Base-by-base conservation (phyloP, 2,888 invertebrate species). In the Eupeodes luniger region DNA sequence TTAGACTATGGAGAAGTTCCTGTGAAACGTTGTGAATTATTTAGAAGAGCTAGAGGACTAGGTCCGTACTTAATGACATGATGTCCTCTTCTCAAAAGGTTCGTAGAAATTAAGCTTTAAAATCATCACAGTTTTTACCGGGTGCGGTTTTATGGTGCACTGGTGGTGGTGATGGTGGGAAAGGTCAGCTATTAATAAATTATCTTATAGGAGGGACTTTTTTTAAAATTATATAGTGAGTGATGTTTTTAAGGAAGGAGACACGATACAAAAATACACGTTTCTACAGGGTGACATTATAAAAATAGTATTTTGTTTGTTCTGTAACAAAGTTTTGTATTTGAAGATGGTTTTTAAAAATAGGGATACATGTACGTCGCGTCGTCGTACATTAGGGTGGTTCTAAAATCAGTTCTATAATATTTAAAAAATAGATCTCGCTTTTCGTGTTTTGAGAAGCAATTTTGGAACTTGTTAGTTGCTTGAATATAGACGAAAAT, bases 51-150 rank as follows among this genome's bases (percentile, higher is more conserved):
- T 49, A 40, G 27, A 7, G 40, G 79, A 40, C 64, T 7, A 7
- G 4, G 4, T 27, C 27, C 27, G 2, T 70, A 40, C 64, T 74
- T 78, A 75, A 81, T 81, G 85, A 80, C 83, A 80, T 76, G 79
- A 27, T 27, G 27, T 27, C 27, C 27, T 2, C 1, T 72, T 64
- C 76, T 79, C 83, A 80, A 78, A 83, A 66, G 83, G 70, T 36
- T 55, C 40, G 72, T 64, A 53, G 51, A 86, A 80, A 83, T 86
- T 83, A 86, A 86, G 83, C 79, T 86, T 83, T 83, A 66, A 79
- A 83, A 80, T 83, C 75, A 78, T 78, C 72, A 75, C 74, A 76
- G 66, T 80, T 83, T 87, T 64, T 75, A 64, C 64, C 76, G 16
- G 59, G 49, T 11, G n/a, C 4, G 10, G 34, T n/a, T 27, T 27